Conservation (phyloP, 2,113 vertebrate genomes). For the Clupea harengus region DNA sequence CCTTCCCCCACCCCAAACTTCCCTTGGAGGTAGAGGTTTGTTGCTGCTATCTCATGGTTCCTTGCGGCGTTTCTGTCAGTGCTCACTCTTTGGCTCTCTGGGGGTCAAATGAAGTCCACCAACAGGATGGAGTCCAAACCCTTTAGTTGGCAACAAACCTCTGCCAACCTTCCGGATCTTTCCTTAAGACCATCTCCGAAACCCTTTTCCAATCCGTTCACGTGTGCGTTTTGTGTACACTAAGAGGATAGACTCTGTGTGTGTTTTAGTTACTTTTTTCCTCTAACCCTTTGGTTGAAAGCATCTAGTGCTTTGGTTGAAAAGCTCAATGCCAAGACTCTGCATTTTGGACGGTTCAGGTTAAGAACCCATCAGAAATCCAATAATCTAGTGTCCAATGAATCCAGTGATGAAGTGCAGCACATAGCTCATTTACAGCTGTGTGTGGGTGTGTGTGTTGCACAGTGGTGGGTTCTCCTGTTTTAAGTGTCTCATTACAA, state of each 20-base stretch:
- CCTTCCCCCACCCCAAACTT: not conserved
- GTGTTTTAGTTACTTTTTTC: no score
- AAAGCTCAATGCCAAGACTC: no score
- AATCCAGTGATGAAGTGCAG: not conserved
- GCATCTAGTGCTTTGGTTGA: not conserved
- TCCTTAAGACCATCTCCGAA: not conserved
- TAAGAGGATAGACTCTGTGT: not conserved
- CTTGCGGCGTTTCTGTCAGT: not conserved
- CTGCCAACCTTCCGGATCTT: conserved; percentile 11
- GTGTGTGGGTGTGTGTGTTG: conserved; percentile 36
- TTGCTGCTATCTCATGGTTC: not conserved
- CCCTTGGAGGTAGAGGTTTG: not conserved
- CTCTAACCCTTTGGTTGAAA: not conserved
- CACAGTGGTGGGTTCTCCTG: conserved; percentile 15
- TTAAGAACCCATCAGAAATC: not conserved
- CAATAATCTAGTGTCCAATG: not conserved
- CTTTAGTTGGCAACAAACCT: not conserved
- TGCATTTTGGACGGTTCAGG: not conserved
- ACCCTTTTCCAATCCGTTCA: not conserved
- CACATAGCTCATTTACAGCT: conserved; percentile 35
- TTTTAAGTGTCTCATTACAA: conserved; percentile 32
- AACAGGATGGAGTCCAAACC: conserved; percentile 1
- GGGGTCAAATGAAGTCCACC: not conserved
- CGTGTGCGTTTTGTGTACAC: not conserved
- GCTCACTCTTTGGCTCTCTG: not conserved